Conservation (phyloP, 2,797 vertebrate species). For the Ctenochaetus hawaiiensis region DNA sequence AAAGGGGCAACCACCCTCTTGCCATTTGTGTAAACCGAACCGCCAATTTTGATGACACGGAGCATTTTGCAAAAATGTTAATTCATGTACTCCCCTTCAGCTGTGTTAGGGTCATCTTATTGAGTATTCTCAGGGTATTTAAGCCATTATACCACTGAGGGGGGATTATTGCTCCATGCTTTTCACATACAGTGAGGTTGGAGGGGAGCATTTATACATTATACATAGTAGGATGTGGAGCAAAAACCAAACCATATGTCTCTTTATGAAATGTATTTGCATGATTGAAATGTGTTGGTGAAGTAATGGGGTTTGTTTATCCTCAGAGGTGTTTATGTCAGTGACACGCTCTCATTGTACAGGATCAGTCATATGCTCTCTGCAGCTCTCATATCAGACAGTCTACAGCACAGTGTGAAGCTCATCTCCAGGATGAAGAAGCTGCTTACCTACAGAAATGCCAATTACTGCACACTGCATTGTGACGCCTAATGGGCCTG, state of each 20-base stretch:
- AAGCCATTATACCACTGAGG: conserved; percentile 21
- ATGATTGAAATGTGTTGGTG: conserved; percentile 17
- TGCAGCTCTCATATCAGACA: conserved; percentile 57
- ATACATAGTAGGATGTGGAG: neutral
- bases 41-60: conserved; percentile 67
- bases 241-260: conserved; percentile 27
- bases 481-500: conserved; percentile 74
- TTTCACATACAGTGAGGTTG: conserved; percentile 18
- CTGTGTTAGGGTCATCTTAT: conserved; percentile 49
- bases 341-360: conserved; percentile 44
- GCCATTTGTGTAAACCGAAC: conserved; percentile 65
- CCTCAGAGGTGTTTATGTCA: conserved; percentile 54
- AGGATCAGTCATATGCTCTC: conserved; percentile 62
- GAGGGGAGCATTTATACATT: neutral
- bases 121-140: conserved; percentile 24
- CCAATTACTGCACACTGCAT: conserved; percentile 76
- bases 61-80: conserved; percentile 57
- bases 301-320: conserved; percentile 24
- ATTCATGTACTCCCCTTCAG: conserved; percentile 58
- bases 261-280: neutral
- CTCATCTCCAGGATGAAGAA: conserved; percentile 65
- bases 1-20: conserved; percentile 68
- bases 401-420: conserved; percentile 69
- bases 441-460: conserved; percentile 76
- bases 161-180: conserved; percentile 17